Evolutionary conservation across 2,888 invertebrate genomes (phyloP).

Genomic region (Caenorhabditis sp.): DNA sequence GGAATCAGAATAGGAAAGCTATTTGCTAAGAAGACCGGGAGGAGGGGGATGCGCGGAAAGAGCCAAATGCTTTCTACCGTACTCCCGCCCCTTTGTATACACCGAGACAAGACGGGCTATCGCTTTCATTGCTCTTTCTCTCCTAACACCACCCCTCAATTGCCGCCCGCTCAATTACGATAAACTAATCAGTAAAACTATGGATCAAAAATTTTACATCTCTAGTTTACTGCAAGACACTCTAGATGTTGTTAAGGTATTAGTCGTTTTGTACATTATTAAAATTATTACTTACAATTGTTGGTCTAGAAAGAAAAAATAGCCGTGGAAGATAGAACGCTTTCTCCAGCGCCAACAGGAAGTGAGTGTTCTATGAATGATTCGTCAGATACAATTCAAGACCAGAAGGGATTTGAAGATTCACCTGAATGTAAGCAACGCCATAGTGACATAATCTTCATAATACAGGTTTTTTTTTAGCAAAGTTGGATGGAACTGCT

Average conservation of each 20-base stretch:
- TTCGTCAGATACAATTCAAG: conserved; percentile 16
- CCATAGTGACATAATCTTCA: background rate
- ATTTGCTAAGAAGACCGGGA: conserved; percentile 37
- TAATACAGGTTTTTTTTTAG: background rate
- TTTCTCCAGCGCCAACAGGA: conserved; percentile 30
- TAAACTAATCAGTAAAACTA: no score
- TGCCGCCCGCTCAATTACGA: no score
- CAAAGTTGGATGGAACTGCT: conserved; percentile 11
- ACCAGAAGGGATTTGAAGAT: background rate
- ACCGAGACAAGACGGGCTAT: conserved; percentile 31
- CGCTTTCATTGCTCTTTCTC: conserved; percentile 40
- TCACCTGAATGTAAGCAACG: background rate
- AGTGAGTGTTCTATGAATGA: conserved; percentile 41
- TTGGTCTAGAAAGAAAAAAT: conserved; percentile 7
- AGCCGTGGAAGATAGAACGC: conserved; percentile 10
- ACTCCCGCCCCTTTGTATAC: conserved; percentile 50
- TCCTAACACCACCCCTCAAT: conserved; percentile 11
- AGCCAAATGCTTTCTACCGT: conserved; percentile 47
- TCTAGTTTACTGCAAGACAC: conserved; percentile 25
- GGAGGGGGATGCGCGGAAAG: conserved; percentile 5
- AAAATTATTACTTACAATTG: background rate
- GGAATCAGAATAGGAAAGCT: conserved; percentile 32
- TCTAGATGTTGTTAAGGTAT: background rate
- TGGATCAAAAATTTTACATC: conserved; percentile 48
- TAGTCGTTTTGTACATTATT: background rate